These are phyloP conservation scores for Drosophila equinoxialis DNA, from an alignment of 1,140 invertebrate genomes.

Conservation along the genomic window DNA sequence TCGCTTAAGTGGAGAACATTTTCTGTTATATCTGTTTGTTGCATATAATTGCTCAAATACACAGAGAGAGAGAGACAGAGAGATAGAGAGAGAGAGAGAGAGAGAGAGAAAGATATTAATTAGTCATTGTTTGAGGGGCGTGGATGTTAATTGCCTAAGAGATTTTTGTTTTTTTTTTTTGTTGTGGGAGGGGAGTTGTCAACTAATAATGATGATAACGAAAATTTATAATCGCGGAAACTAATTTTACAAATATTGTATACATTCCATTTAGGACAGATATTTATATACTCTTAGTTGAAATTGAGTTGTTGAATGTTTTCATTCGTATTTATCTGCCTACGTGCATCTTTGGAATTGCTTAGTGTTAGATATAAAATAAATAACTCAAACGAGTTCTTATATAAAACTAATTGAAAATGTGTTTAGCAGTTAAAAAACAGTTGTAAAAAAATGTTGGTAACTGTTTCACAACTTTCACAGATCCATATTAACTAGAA, in stretches of 20 bases:
- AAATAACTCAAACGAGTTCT: neutral
- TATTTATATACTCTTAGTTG: neutral
- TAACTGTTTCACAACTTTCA: no score
- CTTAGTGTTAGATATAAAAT: neutral
- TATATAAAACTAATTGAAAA: neutral
- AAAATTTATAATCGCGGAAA: constrained; percentile 1
- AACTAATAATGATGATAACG: neutral
- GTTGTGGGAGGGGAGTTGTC: constrained; percentile 4
- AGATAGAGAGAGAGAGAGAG: neutral
- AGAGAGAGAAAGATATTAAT: neutral
- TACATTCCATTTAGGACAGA: neutral
- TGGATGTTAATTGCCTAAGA: constrained; percentile 1
- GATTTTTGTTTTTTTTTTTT: neutral
- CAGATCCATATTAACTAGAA: no score
- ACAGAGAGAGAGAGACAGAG: neutral
- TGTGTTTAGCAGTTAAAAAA: neutral
- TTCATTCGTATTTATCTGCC: neutral
- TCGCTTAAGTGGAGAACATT: constrained; percentile 17
- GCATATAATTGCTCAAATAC: no score
- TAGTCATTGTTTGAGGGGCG: constrained; percentile 7
- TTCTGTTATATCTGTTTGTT: neutral
- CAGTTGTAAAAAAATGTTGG: no score
- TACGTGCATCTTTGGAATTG: neutral
- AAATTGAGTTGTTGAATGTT: neutral
- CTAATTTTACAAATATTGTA: neutral